Percentiles rank a stretch among this genome's conserved stretches.
These are phyloP conservation scores for Drosophila colorata DNA, from an alignment of 2,888 invertebrate species.

Conservation along the genomic window DNA sequence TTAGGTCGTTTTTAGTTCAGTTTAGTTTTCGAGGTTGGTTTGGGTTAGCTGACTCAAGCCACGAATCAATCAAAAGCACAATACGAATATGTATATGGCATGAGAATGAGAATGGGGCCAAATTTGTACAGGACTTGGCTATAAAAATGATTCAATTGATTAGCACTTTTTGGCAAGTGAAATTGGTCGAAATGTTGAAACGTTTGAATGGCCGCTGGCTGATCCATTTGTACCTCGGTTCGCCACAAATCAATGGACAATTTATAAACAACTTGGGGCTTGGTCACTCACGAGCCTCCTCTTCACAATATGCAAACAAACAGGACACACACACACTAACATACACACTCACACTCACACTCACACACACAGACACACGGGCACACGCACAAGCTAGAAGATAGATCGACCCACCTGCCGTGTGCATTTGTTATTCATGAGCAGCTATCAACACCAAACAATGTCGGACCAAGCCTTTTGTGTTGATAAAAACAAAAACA, in stretches of 20 bases:
- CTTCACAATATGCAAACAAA: constrained; percentile 22
- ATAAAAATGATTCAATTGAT: constrained; percentile 78
- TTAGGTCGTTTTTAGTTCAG: constrained; percentile 51
- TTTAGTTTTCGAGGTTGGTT: too few relatives aligned
- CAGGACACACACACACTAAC: constrained; percentile 7
- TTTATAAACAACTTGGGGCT: constrained; percentile 61
- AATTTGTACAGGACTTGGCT: constrained; percentile 66
- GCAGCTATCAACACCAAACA: constrained; percentile 78
- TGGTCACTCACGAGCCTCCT: constrained; percentile 24
- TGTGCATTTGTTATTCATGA: constrained; percentile 78
- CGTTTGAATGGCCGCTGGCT: constrained; percentile 31
- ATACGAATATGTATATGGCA: constrained; percentile 3
- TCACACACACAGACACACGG: not conserved
- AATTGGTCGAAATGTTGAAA: constrained; percentile 32
- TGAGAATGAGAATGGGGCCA: not conserved
- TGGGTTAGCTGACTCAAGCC: constrained; percentile 26
- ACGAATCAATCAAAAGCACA: constrained; percentile 55
- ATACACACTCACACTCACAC: too few relatives aligned
- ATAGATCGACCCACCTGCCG: constrained; percentile 56
- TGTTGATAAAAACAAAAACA: constrained; percentile 57
- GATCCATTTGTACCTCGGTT: constrained; percentile 48
- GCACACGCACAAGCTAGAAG: constrained; percentile 1
- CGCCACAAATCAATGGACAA: constrained; percentile 71
- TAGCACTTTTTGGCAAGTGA: constrained; percentile 48
- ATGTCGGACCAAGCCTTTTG: constrained; percentile 61